Conservation (phyloP, 2,888 invertebrate species). For the Calameuta filiformis region DNA sequence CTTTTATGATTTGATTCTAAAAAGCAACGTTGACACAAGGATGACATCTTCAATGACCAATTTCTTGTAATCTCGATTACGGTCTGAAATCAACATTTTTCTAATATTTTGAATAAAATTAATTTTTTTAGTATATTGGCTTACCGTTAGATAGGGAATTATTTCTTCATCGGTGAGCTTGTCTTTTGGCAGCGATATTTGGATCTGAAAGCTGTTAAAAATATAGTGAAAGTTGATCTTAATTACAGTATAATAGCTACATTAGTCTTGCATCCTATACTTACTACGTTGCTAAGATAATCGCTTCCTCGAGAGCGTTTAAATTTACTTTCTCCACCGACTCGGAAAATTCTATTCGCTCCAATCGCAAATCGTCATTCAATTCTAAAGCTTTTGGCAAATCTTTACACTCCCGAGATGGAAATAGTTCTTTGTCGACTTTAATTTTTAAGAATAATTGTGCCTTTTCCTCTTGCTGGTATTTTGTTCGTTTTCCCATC, state of each 20-base stretch:
- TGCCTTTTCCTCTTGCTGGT: slow-evolving; percentile 83
- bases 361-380: slow-evolving; percentile 88
- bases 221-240: slow-evolving; percentile 9
- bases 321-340: slow-evolving; percentile 69
- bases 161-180: slow-evolving; percentile 85
- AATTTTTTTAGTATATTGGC: slow-evolving; percentile 21
- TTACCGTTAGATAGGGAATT: slow-evolving; percentile 76
- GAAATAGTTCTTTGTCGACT: slow-evolving; percentile 63
- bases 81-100: slow-evolving; percentile 53
- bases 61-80: slow-evolving; percentile 56
- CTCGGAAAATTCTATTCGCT: slow-evolving; percentile 79
- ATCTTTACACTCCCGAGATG: slow-evolving; percentile 65
- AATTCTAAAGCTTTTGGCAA: slow-evolving; percentile 77
- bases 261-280: slow-evolving; percentile 46
- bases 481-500: slow-evolving; percentile 90
- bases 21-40: slow-evolving; percentile 80
- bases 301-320: slow-evolving; percentile 80
- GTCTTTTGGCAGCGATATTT: slow-evolving; percentile 82
- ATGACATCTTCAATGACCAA: slow-evolving; percentile 81
- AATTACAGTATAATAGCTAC: not conserved
- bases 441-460: slow-evolving; percentile 82
- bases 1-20: slow-evolving; percentile 83
- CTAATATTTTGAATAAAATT: not conserved
- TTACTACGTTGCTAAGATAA: slow-evolving; percentile 82
- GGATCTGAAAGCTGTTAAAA: slow-evolving; percentile 74